These are phyloP conservation scores for Aphodius sticticus DNA, from an alignment of 2,888 invertebrate genomes.

Conservation along the genomic window DNA sequence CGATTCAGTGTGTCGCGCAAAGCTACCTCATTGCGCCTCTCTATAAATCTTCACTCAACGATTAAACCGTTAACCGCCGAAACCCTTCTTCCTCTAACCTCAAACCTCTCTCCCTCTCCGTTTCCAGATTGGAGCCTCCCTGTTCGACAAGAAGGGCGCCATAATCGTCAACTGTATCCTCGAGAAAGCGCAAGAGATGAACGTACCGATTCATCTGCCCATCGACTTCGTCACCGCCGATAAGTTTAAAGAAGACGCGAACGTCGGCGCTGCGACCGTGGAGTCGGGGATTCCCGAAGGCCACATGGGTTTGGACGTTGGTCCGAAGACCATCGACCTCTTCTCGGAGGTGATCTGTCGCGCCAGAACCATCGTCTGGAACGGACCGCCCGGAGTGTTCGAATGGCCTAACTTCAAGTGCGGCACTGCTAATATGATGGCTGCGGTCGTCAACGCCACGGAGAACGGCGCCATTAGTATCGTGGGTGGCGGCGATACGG, in stretches of 20 bases:
- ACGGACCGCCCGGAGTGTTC: constrained; percentile 98
- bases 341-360: constrained; percentile 86
- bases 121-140: constrained; percentile 88
- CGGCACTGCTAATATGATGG: constrained; percentile 94
- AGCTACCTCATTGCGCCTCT: too few relatives aligned
- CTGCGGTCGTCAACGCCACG: constrained; percentile 92
- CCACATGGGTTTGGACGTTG: constrained; percentile 95
- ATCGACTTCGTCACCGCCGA: constrained; percentile 95
- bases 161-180: constrained; percentile 91
- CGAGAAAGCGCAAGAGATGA: constrained; percentile 91
- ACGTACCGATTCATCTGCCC: constrained; percentile 93
- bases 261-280: constrained; percentile 77
- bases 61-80: too few relatives aligned
- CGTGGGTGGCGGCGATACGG: constrained; percentile 93
- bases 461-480: constrained; percentile 83
- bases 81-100: neutral
- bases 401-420: constrained; percentile 93
- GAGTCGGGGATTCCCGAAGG: constrained; percentile 90
- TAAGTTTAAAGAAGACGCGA: constrained; percentile 94
- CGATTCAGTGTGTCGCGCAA: too few relatives aligned
- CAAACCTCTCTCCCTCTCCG: neutral
- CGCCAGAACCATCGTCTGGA: constrained; percentile 98
- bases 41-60: too few relatives aligned
- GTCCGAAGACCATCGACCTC: constrained; percentile 81
- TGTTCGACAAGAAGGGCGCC: constrained; percentile 96